phyloP scores from a whole-genome alignment of 1,140 invertebrate genomes.

The Solenopsis invicta region DNA sequence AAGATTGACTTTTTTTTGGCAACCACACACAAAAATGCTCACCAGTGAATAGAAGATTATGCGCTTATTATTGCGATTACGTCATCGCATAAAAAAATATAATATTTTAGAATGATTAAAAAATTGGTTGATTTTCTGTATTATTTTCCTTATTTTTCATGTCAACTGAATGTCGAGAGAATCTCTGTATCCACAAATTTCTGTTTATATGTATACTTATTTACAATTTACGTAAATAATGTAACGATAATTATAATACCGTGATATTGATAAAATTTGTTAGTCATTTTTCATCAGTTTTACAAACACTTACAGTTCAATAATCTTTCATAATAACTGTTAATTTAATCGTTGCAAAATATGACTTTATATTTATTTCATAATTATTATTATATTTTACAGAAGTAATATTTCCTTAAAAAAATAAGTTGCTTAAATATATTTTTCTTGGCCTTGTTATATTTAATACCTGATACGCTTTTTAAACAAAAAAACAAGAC shows the following conservation, averaged over 20 bases:
- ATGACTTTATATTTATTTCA: background rate
- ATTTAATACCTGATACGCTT: slow-evolving; percentile 2
- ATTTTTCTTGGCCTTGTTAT: background rate
- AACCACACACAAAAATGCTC: background rate
- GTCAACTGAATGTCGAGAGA: background rate
- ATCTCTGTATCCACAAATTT: background rate
- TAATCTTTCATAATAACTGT: background rate
- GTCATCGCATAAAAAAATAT: background rate
- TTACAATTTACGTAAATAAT: too few species aligned
- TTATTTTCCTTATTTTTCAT: background rate
- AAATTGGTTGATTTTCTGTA: background rate
- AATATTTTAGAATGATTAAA: background rate
- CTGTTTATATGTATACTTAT: too few species aligned
- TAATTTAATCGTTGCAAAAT: slow-evolving; percentile 1
- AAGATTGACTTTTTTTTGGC: slow-evolving; percentile 36
- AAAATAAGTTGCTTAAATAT: background rate
- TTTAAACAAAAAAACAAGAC: background rate
- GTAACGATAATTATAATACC: too few species aligned
- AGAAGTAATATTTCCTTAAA: background rate
- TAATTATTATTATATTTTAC: background rate
- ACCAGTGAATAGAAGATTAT: background rate
- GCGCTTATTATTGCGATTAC: background rate
- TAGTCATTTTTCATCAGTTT: background rate
- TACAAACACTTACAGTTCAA: background rate
- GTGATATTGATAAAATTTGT: too few species aligned